phyloP scores from a whole-genome alignment of 2,113 vertebrate genomes.

The Polypterus senegalus region DNA sequence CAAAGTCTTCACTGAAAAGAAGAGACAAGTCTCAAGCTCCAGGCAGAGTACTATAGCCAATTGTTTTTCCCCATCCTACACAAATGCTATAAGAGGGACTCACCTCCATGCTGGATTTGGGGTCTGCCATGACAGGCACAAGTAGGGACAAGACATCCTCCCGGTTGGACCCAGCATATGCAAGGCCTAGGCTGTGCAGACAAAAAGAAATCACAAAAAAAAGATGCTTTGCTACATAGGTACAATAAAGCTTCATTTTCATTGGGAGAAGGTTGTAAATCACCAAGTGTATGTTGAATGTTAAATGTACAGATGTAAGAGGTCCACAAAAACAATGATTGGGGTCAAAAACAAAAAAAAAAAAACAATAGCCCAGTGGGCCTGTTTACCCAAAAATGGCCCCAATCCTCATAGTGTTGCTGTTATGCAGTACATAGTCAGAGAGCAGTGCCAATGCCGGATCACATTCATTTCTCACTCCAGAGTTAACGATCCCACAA shows the following conservation, averaged over 20 bases:
- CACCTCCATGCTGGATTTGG: conserved; percentile 97
- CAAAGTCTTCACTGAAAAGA: too few species aligned
- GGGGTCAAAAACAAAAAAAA: too few species aligned
- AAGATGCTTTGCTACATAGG: too few species aligned
- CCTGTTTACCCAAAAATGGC: conserved; percentile 90
- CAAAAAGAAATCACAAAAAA: not conserved
- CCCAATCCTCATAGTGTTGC: conserved; percentile 92
- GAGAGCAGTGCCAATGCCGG: conserved; percentile 89
- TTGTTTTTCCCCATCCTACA: too few species aligned
- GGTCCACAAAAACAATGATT: too few species aligned
- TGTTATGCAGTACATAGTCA: conserved; percentile 93
- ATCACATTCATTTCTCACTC: conserved; percentile 94
- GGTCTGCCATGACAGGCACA: conserved; percentile 94
- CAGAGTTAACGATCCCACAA: conserved; percentile 93
- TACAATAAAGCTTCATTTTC: too few species aligned
- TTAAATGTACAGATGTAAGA: too few species aligned
- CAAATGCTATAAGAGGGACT: conserved; percentile 1
- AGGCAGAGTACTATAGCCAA: too few species aligned
- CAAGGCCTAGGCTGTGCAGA: conserved; percentile 71
- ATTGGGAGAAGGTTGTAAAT: too few species aligned
- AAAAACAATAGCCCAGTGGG: too few species aligned
- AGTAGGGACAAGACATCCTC: conserved; percentile 91
- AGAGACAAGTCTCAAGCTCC: too few species aligned
- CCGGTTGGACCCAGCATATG: conserved; percentile 88
- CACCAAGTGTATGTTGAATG: too few species aligned